These are phyloP conservation scores for Brevipalpus yothersi DNA, from an alignment of 1,140 invertebrate species.

Conservation along the genomic window DNA sequence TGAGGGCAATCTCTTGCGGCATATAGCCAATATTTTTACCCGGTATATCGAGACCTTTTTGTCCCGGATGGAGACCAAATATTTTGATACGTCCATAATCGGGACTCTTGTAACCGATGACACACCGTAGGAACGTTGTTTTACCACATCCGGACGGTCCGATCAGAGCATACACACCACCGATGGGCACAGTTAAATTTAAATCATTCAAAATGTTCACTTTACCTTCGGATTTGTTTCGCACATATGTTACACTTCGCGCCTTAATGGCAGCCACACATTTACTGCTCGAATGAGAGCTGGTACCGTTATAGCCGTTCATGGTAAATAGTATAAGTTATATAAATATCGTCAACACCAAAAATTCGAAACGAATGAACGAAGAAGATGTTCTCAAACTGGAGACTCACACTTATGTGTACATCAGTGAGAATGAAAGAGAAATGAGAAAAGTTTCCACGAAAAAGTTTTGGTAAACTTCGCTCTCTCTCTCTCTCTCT, in stretches of 20 bases:
- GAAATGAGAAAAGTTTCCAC: too few species aligned
- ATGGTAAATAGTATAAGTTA: too few species aligned
- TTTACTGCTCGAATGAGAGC: neutral
- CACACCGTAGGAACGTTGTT: constrained; percentile 14
- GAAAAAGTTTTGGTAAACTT: too few species aligned
- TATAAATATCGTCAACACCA: neutral
- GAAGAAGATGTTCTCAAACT: too few species aligned
- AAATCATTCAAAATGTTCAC: constrained; percentile 3
- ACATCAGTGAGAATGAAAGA: too few species aligned
- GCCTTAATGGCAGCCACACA: neutral
- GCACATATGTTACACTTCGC: neutral
- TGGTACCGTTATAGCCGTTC: too few species aligned
- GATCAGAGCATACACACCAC: constrained; percentile 12
- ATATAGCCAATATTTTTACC: constrained; percentile 13
- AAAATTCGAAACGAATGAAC: neutral
- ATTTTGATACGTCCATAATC: constrained; percentile 17
- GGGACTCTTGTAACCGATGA: constrained; percentile 18
- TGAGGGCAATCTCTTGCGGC: constrained; percentile 8
- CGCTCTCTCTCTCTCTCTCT: too few species aligned
- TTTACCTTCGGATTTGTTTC: neutral
- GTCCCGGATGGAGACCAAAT: constrained; percentile 18
- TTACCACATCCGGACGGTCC: constrained; percentile 15
- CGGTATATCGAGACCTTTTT: constrained; percentile 16
- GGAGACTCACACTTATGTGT: too few species aligned
- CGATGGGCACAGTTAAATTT: constrained; percentile 9